These are phyloP conservation scores for Machimus atricapillus DNA, from an alignment of 2,888 invertebrate species.

Conservation along the genomic window DNA sequence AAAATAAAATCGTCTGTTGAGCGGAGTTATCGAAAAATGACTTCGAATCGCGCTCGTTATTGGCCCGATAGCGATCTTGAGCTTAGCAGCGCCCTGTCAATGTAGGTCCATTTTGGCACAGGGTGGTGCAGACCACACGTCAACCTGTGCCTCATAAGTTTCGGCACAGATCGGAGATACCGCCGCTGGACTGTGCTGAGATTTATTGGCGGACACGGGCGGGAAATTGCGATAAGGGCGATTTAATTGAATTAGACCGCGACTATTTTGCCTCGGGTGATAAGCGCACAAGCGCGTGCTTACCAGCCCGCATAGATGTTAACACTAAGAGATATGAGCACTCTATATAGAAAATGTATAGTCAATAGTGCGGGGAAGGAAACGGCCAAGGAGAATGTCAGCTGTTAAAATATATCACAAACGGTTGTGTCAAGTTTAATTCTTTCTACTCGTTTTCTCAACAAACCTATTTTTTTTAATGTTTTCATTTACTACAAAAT, in stretches of 20 bases:
- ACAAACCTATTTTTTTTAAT: neutral
- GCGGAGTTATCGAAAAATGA: neutral
- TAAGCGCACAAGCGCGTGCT: neutral
- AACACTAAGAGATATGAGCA: neutral
- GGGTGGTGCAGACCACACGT: neutral
- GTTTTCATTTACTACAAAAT: no score
- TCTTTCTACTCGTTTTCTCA: neutral
- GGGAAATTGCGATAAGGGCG: neutral
- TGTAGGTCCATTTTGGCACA: neutral
- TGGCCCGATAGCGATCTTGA: neutral
- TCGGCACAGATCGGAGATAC: neutral
- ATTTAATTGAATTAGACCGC: slow-evolving; percentile 1
- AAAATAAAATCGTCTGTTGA: slow-evolving; percentile 1
- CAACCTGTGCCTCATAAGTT: slow-evolving; percentile 1
- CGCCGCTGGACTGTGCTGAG: neutral
- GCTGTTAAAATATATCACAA: neutral
- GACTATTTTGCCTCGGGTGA: neutral
- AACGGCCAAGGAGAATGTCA: neutral
- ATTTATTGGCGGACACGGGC: neutral
- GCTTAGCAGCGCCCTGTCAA: neutral
- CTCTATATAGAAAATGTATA: neutral
- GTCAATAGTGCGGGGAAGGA: neutral
- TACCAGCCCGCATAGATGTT: neutral
- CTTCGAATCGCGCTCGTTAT: slow-evolving; percentile 1
- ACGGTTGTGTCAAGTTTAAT: neutral